Conservation (phyloP, 2,113 vertebrate genomes). For the Tachysurus fulvidraco region DNA sequence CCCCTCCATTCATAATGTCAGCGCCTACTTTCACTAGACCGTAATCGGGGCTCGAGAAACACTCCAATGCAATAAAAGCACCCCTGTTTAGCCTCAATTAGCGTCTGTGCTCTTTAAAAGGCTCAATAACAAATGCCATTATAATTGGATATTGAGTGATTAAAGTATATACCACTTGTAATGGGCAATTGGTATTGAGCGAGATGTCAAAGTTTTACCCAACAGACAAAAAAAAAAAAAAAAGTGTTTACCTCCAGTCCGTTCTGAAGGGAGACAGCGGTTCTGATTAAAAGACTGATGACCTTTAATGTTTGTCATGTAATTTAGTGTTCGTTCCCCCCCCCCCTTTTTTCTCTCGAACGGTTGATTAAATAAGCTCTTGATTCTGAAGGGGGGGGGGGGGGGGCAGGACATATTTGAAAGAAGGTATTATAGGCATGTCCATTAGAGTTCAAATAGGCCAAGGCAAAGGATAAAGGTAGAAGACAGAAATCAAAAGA, state of each 20-base stretch:
- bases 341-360: neutral
- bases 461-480: neutral
- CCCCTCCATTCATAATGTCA: slow-evolving; percentile 31
- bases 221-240: slow-evolving; percentile 23
- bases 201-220: slow-evolving; percentile 48
- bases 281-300: slow-evolving; percentile 50
- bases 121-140: slow-evolving; percentile 48
- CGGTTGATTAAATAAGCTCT: slow-evolving; percentile 1
- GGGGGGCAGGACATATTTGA: no score
- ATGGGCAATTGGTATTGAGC: slow-evolving; percentile 48
- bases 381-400: neutral
- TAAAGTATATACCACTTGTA: slow-evolving; percentile 35
- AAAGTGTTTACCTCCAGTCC: slow-evolving; percentile 32
- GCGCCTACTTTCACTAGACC: slow-evolving; percentile 19
- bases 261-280: slow-evolving; percentile 19
- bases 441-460: neutral
- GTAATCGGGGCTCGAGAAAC: slow-evolving; percentile 45
- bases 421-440: neutral
- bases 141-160: slow-evolving; percentile 56
- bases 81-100: slow-evolving; percentile 53
- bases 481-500: neutral
- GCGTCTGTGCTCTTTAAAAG: slow-evolving; percentile 46
- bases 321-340: slow-evolving; percentile 22
- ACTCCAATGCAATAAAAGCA: slow-evolving; percentile 49
- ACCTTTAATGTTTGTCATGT: slow-evolving; percentile 49